phyloP scores from a whole-genome alignment of 2,888 invertebrate species.

The Halocaridina rubra region DNA sequence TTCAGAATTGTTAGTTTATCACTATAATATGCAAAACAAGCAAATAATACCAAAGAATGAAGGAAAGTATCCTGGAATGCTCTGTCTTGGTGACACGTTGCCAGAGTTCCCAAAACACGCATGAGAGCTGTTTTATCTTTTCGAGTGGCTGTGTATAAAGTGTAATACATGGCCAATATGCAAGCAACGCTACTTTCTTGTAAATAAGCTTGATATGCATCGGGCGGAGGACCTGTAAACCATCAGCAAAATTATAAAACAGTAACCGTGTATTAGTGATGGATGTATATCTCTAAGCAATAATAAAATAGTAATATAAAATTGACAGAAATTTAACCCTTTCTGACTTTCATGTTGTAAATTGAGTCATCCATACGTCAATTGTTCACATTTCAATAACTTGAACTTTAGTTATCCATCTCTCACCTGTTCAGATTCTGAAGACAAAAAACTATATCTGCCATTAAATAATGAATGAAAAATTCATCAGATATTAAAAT shows the following conservation, averaged over 20 bases:
- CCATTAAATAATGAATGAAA: too few species aligned
- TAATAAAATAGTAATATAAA: too few species aligned
- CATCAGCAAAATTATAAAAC: conserved; percentile 11
- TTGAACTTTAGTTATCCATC: too few species aligned
- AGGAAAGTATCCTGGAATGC: conserved; percentile 96
- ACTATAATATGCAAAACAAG: not conserved
- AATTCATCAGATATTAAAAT: too few species aligned
- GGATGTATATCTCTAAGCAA: not conserved
- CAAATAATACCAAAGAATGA: conserved; percentile 80
- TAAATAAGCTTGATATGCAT: conserved; percentile 88
- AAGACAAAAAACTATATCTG: too few species aligned
- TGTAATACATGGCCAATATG: conserved; percentile 94
- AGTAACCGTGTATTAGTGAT: not conserved
- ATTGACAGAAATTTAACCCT: too few species aligned
- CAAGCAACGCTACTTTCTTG: conserved; percentile 84
- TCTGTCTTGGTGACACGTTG: conserved; percentile 89
- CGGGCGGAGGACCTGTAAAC: conserved; percentile 82
- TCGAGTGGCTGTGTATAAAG: conserved; percentile 85
- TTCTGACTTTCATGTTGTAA: too few species aligned
- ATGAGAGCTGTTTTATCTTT: conserved; percentile 84
- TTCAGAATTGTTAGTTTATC: too few species aligned
- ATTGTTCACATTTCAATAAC: too few species aligned
- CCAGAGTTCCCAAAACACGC: conserved; percentile 88
- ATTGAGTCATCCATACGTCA: too few species aligned
- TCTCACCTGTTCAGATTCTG: too few species aligned